Evolutionary conservation across 2,797 vertebrate genomes (phyloP).

Genomic region (Danio tinwini): DNA sequence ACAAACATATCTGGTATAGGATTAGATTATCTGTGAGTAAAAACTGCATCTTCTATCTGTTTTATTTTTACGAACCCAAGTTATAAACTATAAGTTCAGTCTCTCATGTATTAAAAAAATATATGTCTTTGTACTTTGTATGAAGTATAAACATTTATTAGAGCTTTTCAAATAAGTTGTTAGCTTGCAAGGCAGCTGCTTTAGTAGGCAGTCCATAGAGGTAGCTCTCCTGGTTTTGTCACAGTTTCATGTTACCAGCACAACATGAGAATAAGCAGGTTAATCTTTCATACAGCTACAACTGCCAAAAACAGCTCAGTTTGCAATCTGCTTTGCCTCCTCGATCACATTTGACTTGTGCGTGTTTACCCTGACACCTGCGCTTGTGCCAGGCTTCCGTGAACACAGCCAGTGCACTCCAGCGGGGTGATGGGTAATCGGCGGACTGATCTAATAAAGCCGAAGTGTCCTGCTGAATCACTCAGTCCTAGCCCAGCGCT

Average conservation of each 20-base stretch:
- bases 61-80: background rate
- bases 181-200: background rate
- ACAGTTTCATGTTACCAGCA: background rate
- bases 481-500: constrained; percentile 51
- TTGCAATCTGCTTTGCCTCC: background rate
- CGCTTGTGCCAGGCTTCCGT: constrained; percentile 30
- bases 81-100: background rate
- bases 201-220: background rate
- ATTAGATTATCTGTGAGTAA: too few relatives aligned
- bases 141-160: background rate
- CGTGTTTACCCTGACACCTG: constrained; percentile 45
- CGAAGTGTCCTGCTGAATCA: constrained; percentile 64
- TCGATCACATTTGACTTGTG: constrained; percentile 19
- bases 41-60: too few relatives aligned
- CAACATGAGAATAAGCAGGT: constrained; percentile 36
- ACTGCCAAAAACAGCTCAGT: constrained; percentile 14
- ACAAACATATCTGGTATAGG: too few relatives aligned
- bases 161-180: background rate
- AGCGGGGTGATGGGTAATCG: constrained; percentile 54
- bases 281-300: constrained; percentile 37
- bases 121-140: background rate
- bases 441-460: constrained; percentile 61
- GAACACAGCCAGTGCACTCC: constrained; percentile 32
- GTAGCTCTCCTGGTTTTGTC: background rate
- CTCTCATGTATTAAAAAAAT: too few relatives aligned